Evolutionary conservation across 2,888 invertebrate genomes (phyloP), one percentile per base, ranked within the genome.

Genomic region (Mesochorus sp.): DNA sequence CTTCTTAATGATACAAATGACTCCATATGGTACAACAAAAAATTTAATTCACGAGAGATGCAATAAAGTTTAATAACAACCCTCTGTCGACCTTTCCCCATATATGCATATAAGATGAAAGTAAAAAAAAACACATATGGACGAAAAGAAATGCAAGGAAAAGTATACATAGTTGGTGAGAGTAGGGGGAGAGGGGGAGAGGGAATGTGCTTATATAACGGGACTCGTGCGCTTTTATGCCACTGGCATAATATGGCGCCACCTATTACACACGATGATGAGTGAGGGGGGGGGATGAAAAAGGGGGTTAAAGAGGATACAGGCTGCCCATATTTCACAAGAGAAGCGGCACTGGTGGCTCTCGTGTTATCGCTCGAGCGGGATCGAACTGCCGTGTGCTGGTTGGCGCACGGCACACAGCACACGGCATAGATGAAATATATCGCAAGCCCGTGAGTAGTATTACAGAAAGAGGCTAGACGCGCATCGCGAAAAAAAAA

Each of bases 251-350:
- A 74, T 66, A 66, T 24, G 59, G 76, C 71, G 57, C 71, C 59
- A 71, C 59, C 55, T 49, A 64, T 76, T 76, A 76, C 44, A 31
- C 14, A 47, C n/a, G 49, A 57, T 19, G 19, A 37, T n/a, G 28
- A 61, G 14, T 26, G 5, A 14, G n/a, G 28, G 21, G 19, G 14
- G 39, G 8, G 24, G 24, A 8, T 5, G 21, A 10, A 10, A 3
- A 19, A 4, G 37, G 17, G 26, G 17, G 28, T 8, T 34, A 24
- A 26, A 34, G 55, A 37, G 72, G 21, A 76, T 72, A 28, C 76
- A 77, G 51, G 72, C 59, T 61, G 53, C 42, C 53, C 72, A 59
- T 72, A 73, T 72, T 72, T 77, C 76, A 68, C 74, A 51, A 31
- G 68, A 62, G 44, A 39, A 51, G 37, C 66, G 64, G 53, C n/a